Evolutionary conservation across 1,140 invertebrate genomes (phyloP), one percentile per base, ranked within the genome.

Genomic region (Drosophila sp.): DNA sequence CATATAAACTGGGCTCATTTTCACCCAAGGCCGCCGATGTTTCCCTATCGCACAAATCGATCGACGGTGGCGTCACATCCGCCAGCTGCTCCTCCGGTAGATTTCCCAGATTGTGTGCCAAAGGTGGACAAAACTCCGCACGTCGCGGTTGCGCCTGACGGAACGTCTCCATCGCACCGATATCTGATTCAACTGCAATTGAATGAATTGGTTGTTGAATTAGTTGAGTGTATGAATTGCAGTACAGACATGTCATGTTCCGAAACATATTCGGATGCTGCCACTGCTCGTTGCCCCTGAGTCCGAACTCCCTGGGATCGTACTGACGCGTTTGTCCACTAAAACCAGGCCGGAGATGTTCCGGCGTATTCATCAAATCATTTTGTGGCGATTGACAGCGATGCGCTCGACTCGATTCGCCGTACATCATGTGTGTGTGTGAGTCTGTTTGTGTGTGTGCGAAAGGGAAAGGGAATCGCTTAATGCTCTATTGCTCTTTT

Each of bases 251-350:
- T 38, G 66, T 70, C 66, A 72, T 43, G 6, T 64, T 57, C 0
- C 66, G 63, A 25, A 72, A 86, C 41, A 80, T 62, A 7, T 56
- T 46, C 18, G 81, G 75, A 71, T 83, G 38, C 0, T 21, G 80
- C 80, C 80, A 83, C 32, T 80, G 43, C 27, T 86, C 81, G 18
- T 51, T 48, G 7, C 54, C 58, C 0, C 66, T 74, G 0, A 80
- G 38, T 1, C 69, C 81, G 16, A 86, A 86, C 2, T 72, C 71
- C 9, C 27, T 18, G 27, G 82, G 71, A 63, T 86, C 25, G 16
- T 73, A 81, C 41, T 63, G 75, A 8, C 54, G 56, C 0, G 48
- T 2, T 9, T 54, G 58, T 11, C 71, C 80, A 13, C 51, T 43
- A 18, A 46, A 78, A 6, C 58, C 81, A 0, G 74, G 54, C 9